A percentile compares a stretch with the other conserved stretches of the same genome.
phyloP scores from a whole-genome alignment of 1,140 invertebrate genomes.

The Atta colombica region DNA sequence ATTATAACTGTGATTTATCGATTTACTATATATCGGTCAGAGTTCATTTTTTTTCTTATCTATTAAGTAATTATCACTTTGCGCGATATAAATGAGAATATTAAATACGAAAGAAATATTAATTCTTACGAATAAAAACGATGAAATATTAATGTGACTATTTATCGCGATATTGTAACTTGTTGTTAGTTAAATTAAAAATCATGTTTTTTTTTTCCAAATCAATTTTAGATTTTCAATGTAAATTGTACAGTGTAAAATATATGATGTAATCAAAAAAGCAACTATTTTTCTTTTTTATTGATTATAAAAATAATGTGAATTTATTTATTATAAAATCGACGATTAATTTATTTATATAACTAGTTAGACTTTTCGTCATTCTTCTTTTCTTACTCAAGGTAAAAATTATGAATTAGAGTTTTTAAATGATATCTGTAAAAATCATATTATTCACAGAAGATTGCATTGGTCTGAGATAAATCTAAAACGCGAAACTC shows the following conservation, averaged over 20 bases:
- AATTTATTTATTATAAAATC: constrained; percentile 4
- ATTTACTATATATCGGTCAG: not conserved
- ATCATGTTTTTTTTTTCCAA: not conserved
- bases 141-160: not conserved
- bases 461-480: not conserved
- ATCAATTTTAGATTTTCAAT: not conserved
- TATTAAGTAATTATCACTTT: not conserved
- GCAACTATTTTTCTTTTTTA: not conserved
- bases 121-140: not conserved
- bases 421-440: not conserved
- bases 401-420: not conserved
- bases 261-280: not conserved
- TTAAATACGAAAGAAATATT: constrained; percentile 1
- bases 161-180: not conserved
- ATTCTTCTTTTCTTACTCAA: not conserved
- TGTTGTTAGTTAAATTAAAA: not conserved
- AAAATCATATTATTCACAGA: not conserved
- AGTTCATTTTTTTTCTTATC: constrained; percentile 18
- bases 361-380: not conserved
- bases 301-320: not conserved
- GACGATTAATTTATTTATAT: not conserved
- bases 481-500: not conserved
- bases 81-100: not conserved
- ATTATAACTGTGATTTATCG: constrained; percentile 2
- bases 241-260: constrained; percentile 4